Base-by-base conservation (phyloP, 2,888 invertebrate genomes). In the Tetrapedia diversipes region DNA sequence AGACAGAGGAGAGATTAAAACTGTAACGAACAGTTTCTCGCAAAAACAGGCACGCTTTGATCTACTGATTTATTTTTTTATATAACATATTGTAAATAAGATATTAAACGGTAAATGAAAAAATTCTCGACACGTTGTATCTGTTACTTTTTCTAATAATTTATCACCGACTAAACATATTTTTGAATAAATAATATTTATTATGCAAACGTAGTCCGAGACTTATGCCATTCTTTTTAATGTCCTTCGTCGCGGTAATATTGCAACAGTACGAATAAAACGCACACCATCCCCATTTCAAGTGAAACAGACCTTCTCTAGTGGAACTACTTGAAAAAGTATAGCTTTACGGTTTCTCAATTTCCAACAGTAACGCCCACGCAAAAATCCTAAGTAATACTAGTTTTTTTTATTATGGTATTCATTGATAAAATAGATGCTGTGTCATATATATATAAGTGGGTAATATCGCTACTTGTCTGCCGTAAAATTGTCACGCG, bases 321-420 rank as follows among this genome's bases (percentile, higher is more conserved):
- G 19, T 29, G 43, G 49, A 53, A 8, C n/a, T 16, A 53, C 54
- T 65, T 47, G 37, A 66, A 73, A 37, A 34, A 39, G n/a, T 27
- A n/a, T 10, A 34, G 19, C n/a, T 51, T 71, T 32, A 57, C 51
- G 70, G 51, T 76, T 76, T 71, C 43, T 76, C 66, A 59, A 63
- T 67, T 47, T 49, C 56, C 27, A 11, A 39, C 45, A 65, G 77
- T 79, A 72, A 79, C 67, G 72, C 67, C 77, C 72, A 68, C 53
- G 24, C 34, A 66, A 37, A 64, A 53, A 45, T 37, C 51, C 39
- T n/a, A 2, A 1, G 27, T 16, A 32, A 27, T n/a, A 22, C 11
- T 24, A 53, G 47, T 59, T 72, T 75, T 72, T 75, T 64, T 59
- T 68, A 77, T 82, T 71, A 66, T 77, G 71, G 66, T 72, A 57